Evolutionary conservation across 2,113 vertebrate species (phyloP).

Genomic region (Scophthalmus maximus): DNA sequence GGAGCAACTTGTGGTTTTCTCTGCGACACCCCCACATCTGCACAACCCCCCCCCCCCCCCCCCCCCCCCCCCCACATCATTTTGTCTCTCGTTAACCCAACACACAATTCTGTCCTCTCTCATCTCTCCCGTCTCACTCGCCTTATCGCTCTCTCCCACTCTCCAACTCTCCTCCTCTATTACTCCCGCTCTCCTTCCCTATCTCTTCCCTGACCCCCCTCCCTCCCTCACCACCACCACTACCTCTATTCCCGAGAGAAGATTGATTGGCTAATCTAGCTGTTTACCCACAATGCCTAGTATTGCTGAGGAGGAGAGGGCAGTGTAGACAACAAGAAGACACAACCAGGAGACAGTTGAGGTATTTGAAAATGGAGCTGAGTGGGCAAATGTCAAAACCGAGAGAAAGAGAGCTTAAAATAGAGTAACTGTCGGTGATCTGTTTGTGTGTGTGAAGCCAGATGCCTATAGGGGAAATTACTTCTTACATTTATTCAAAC

Average conservation of each 20-base stretch:
- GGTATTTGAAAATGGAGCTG: slow-evolving; percentile 56
- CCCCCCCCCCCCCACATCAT: not conserved
- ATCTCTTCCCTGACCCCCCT: slow-evolving; percentile 19
- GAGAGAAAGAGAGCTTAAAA: not conserved
- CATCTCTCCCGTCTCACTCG: not conserved
- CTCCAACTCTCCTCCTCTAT: slow-evolving; percentile 20
- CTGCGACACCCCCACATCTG: slow-evolving; percentile 45
- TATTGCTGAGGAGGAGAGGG: slow-evolving; percentile 65
- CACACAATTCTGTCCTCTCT: slow-evolving; percentile 16
- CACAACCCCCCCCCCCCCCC: slow-evolving; percentile 24
- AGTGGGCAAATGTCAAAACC: slow-evolving; percentile 37
- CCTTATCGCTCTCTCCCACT: slow-evolving; percentile 44
- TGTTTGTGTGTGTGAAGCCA: not conserved
- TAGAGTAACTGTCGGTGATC: not conserved
- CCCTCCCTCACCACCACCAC: slow-evolving; percentile 29
- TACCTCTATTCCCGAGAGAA: slow-evolving; percentile 63
- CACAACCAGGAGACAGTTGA: slow-evolving; percentile 41
- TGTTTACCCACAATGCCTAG: slow-evolving; percentile 79
- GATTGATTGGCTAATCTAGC: slow-evolving; percentile 83
- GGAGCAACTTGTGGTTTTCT: slow-evolving; percentile 35
- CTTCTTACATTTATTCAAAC: not conserved
- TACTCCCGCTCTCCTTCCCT: slow-evolving; percentile 2
- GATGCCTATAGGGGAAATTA: too few species aligned
- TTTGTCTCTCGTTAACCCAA: slow-evolving; percentile 40
- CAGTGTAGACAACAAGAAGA: slow-evolving; percentile 59